Percentiles rank a stretch among this genome's conserved stretches.
Conservation (phyloP, 35 echinoderm and acorn worm species). For the Lytechinus pictus region DNA sequence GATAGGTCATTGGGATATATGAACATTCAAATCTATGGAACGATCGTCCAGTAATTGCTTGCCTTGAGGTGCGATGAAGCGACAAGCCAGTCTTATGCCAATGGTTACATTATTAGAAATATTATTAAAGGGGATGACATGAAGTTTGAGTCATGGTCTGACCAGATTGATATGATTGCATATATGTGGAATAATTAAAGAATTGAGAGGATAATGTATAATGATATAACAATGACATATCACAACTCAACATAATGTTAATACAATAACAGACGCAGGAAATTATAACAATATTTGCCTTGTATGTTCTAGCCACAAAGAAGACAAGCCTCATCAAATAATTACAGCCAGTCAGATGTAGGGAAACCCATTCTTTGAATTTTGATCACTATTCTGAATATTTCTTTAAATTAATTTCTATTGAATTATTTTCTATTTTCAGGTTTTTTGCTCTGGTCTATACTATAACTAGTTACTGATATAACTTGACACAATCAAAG, state of each 20-base stretch:
- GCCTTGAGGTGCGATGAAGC: not conserved
- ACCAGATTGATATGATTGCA: no score
- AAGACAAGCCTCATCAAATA: not conserved
- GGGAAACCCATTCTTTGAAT: no score
- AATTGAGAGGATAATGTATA: no score
- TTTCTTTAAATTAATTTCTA: no score
- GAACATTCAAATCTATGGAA: not conserved
- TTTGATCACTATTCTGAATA: no score
- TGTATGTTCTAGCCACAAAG: not conserved
- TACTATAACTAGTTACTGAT: not conserved
- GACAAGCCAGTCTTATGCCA: not conserved
- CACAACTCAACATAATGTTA: no score
- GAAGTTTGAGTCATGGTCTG: not conserved
- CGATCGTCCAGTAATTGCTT: not conserved
- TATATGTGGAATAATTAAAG: no score
- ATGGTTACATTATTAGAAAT: constrained; percentile 2
- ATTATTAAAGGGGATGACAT: not conserved
- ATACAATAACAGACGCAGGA: not conserved
- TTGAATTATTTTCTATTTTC: no score
- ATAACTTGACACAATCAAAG: not conserved
- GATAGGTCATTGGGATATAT: not conserved
- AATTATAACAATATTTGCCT: no score
- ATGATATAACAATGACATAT: no score
- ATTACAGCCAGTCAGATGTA: no score
- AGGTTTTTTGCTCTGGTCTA: no score